Percentiles rank a stretch among this genome's conserved stretches.
Evolutionary conservation across 1,140 invertebrate species (phyloP).

Genomic region (Pseudomyrmex sp.): DNA sequence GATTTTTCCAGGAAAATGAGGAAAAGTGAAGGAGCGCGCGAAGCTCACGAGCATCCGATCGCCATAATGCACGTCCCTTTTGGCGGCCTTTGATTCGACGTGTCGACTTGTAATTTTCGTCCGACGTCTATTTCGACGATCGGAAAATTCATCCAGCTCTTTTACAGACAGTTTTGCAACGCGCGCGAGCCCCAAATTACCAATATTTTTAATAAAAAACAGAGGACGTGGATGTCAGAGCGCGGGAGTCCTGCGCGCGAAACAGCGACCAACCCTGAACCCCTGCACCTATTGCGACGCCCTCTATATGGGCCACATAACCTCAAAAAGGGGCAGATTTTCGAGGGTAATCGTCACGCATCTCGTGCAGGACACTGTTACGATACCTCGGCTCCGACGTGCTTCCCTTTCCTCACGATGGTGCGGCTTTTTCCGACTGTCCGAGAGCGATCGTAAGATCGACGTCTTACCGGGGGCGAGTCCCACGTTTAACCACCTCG

Average conservation of each 20-base stretch:
- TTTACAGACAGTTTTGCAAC: constrained; percentile 12
- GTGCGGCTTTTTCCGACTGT: background rate
- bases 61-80: constrained; percentile 78
- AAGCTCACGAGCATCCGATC: constrained; percentile 73
- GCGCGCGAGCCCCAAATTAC: constrained; percentile 13
- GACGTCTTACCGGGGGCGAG: constrained; percentile 36
- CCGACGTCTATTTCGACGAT: background rate
- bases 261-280: constrained; percentile 79
- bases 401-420: background rate
- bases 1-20: constrained; percentile 59
- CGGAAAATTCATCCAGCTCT: constrained; percentile 52
- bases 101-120: constrained; percentile 53
- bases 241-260: constrained; percentile 84
- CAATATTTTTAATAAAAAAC: constrained; percentile 70
- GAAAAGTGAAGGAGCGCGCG: constrained; percentile 71
- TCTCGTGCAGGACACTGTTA: background rate
- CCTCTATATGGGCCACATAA: constrained; percentile 84
- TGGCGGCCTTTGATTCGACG: constrained; percentile 60
- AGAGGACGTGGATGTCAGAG: constrained; percentile 71
- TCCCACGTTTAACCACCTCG: background rate
- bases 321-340: constrained; percentile 75
- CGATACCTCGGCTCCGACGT: background rate
- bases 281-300: constrained; percentile 79
- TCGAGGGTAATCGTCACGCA: background rate
- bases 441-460: background rate